Conservation (phyloP, 1,140 invertebrate genomes). For the Monomorium pharaonis region DNA sequence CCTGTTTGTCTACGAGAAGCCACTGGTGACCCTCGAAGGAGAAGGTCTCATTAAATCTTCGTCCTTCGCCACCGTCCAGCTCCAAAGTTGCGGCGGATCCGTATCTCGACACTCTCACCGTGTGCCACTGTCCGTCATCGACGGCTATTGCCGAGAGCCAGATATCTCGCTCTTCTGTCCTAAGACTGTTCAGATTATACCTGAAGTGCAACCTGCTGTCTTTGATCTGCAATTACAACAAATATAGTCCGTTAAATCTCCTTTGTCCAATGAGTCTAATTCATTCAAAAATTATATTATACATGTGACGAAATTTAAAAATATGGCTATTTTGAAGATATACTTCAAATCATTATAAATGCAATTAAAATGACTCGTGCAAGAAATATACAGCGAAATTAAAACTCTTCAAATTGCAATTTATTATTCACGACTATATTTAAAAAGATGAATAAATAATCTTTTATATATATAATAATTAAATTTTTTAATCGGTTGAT, state of each 20-base stretch:
- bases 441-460: not conserved
- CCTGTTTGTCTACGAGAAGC: slow-evolving; percentile 96
- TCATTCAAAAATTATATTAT: not conserved
- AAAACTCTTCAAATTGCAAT: not conserved
- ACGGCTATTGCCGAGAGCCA: slow-evolving; percentile 96
- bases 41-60: slow-evolving; percentile 97
- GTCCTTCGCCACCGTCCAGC: slow-evolving; percentile 97
- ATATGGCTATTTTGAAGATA: not conserved
- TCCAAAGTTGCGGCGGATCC: slow-evolving; percentile 97
- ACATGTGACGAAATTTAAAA: not conserved
- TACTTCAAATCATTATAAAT: not conserved
- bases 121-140: slow-evolving; percentile 99
- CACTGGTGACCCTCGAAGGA: slow-evolving; percentile 96
- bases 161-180: slow-evolving; percentile 95
- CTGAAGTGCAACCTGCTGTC: slow-evolving; percentile 95
- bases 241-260: not conserved
- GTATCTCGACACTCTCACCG: slow-evolving; percentile 94
- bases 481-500: not conserved
- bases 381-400: not conserved
- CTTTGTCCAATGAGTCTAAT: not conserved
- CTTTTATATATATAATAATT: not conserved
- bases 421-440: not conserved
- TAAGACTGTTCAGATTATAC: slow-evolving; percentile 96
- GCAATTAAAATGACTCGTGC: not conserved
- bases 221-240: slow-evolving; percentile 88